Base-by-base conservation (phyloP, 2,888 invertebrate genomes). In the Limenitis camilla region DNA sequence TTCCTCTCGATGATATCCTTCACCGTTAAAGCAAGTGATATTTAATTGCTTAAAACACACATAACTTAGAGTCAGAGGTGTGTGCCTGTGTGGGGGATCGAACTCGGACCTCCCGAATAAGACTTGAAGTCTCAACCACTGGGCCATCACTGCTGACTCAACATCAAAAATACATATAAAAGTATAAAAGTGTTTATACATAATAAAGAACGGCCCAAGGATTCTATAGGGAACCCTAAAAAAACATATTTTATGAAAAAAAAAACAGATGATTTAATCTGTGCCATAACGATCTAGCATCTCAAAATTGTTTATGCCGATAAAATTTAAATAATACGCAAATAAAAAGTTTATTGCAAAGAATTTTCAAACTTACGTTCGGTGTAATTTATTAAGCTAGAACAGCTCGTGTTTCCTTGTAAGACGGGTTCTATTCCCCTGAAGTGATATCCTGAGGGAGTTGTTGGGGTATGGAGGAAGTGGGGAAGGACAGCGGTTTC, bases 321-420 rank as follows among this genome's bases (percentile, higher is more conserved):
- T 52, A 52, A 55, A 55, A 55, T 49, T 38, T 42, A 56, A 50
- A 53, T 44, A 49, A 50, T 53, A 48, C 29, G n/a, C 39, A 36
- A 32, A 40, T 41, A 51, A 52, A 45, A 53, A 39, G 47, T 53
- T 53, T 50, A 57, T 39, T 50, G 39, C 43, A 6, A 31, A 42
- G 52, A 44, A 47, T 19, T 44, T 29, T 30, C 32, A 6, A 36
- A 49, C 51, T 40, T 40, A 40, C 49, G 47, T 47, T 52, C 45
- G n/a, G 8, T 28, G 40, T 44, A 55, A 52, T 48, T 53, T 49
- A 58, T 58, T 58, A 53, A 49, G 27, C 49, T 43, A 57, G 42
- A 54, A 52, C 49, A 30, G 40, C 40, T 42, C 49, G 39, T 50
- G 46, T 45, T 57, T 41, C 42, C 35, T 31, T 33, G 55, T 31